Evolutionary conservation across 2,113 vertebrate species (phyloP).

Genomic region (Trachemys scripta): DNA sequence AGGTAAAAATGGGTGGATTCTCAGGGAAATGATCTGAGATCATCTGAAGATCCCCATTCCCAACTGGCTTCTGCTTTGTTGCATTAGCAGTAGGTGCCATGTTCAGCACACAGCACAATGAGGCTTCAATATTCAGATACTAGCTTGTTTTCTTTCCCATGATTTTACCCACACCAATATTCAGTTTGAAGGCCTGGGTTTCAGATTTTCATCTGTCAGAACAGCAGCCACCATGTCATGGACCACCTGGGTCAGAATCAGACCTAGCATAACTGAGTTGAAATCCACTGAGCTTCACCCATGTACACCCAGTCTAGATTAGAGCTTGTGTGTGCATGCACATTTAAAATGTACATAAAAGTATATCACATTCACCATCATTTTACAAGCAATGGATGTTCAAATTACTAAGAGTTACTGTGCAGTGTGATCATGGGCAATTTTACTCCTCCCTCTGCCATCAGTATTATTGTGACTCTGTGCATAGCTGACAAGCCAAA

Average conservation of each 20-base stretch:
- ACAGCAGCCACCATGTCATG: conserved; percentile 11
- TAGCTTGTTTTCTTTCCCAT: conserved; percentile 8
- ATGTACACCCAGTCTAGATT: conserved; percentile 1
- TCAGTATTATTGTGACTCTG: not conserved
- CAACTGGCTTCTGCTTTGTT: too few relatives aligned
- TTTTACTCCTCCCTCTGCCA: conserved; percentile 57
- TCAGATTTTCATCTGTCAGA: conserved; percentile 15
- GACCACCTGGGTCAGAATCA: not conserved
- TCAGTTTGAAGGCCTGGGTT: conserved; percentile 13
- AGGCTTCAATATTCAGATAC: not conserved
- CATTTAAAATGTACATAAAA: conserved; percentile 28
- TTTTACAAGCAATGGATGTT: conserved; percentile 41
- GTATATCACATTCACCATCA: conserved; percentile 14
- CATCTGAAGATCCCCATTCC: too few relatives aligned
- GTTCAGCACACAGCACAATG: not conserved
- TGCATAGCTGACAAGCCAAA: conserved; percentile 39
- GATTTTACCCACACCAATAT: not conserved
- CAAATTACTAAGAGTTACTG: conserved; percentile 31
- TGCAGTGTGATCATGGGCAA: conserved; percentile 39
- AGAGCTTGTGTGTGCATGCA: not conserved
- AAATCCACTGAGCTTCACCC: conserved; percentile 45
- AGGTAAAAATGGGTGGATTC: too few relatives aligned
- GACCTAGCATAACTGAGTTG: too few relatives aligned
- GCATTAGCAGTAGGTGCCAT: not conserved
- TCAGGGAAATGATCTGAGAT: too few relatives aligned